Conservation (phyloP, 2,888 invertebrate genomes). For the Stratiomys singularior region DNA sequence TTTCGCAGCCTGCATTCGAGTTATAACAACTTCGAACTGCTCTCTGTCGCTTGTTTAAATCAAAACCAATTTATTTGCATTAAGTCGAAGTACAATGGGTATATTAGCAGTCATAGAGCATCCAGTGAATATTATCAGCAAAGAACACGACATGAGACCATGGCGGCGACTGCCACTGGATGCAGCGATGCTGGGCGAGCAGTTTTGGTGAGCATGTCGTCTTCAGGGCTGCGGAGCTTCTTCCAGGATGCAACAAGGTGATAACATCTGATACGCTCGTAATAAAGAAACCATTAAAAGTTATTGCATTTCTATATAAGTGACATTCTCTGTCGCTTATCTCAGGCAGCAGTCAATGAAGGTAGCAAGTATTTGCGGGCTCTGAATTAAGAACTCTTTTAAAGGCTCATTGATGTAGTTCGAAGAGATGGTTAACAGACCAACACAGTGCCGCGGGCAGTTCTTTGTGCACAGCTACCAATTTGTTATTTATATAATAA, state of each 20-base stretch:
- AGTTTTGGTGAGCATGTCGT: constrained; percentile 27
- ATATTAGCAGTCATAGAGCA: constrained; percentile 47
- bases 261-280: constrained; percentile 52
- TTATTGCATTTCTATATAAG: constrained; percentile 53
- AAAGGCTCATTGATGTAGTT: constrained; percentile 2
- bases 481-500: no score
- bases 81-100: constrained; percentile 49
- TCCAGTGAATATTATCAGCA: constrained; percentile 37
- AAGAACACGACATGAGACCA: constrained; percentile 19
- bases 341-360: constrained; percentile 47
- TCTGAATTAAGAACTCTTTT: constrained; percentile 34
- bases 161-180: background rate
- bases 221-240: background rate
- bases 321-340: constrained; percentile 51
- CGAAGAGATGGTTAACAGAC: background rate
- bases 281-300: constrained; percentile 53
- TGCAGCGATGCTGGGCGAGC: constrained; percentile 19
- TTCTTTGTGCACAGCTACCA: no score
- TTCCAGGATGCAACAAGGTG: constrained; percentile 21
- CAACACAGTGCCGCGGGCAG: background rate
- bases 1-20: constrained; percentile 37
- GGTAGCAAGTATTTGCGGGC: constrained; percentile 25
- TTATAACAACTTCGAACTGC: constrained; percentile 15
- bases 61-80: constrained; percentile 52
- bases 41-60: constrained; percentile 43